Evolutionary conservation across 2,113 vertebrate species (phyloP).

Genomic region (Cynoglossus semilaevis): DNA sequence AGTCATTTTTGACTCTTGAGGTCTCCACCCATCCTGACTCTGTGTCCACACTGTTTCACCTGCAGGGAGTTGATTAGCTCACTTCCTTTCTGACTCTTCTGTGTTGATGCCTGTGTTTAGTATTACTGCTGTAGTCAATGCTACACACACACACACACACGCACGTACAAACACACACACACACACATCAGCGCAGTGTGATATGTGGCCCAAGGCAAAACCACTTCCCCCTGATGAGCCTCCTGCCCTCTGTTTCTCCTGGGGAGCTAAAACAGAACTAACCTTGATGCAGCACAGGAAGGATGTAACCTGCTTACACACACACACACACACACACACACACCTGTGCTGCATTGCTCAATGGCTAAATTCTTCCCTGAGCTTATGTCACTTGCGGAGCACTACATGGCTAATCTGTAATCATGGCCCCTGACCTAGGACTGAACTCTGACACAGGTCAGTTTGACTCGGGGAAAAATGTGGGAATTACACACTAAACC

Average conservation of each 20-base stretch:
- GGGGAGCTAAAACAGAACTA: conserved; percentile 52
- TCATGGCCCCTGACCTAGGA: background rate
- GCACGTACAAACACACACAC: conserved; percentile 36
- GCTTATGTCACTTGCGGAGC: conserved; percentile 5
- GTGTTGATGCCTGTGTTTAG: conserved; percentile 18
- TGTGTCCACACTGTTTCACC: conserved; percentile 6
- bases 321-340: conserved; percentile 21
- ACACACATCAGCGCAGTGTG: conserved; percentile 48
- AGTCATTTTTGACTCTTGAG: conserved; percentile 37
- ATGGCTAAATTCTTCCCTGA: conserved; percentile 15
- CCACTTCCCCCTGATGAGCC: conserved; percentile 69
- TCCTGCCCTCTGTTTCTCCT: conserved; percentile 60
- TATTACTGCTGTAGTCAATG: conserved; percentile 23
- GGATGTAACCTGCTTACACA: conserved; percentile 48
- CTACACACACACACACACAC: conserved; percentile 35
- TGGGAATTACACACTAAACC: background rate
- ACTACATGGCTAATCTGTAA: background rate
- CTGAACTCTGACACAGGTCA: background rate
- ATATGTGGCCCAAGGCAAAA: conserved; percentile 62
- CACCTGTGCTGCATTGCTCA: conserved; percentile 4
- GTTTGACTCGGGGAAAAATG: background rate
- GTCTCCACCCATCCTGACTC: conserved; percentile 5
- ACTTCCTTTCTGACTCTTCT: conserved; percentile 21
- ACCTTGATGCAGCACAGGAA: conserved; percentile 59
- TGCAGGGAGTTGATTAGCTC: conserved; percentile 42